phyloP scores from a whole-genome alignment of 2,797 vertebrate genomes.

The Crocidura indochinensis region DNA sequence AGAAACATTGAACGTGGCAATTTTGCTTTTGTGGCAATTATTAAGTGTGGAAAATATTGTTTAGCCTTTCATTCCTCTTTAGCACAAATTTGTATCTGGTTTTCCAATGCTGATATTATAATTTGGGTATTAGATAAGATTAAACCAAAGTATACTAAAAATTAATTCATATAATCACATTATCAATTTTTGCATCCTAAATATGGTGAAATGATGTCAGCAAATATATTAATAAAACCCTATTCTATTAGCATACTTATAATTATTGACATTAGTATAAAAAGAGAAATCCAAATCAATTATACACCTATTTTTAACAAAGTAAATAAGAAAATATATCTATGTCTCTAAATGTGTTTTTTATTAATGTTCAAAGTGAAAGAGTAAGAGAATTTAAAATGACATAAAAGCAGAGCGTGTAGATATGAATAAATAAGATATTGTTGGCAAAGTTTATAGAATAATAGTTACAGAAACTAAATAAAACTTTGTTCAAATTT shows the following conservation, averaged over 20 bases:
- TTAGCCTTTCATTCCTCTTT: conserved; percentile 43
- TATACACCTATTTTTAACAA: background rate
- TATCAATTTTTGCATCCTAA: background rate
- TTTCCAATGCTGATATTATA: conserved; percentile 49
- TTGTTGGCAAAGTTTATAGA: background rate
- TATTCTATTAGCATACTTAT: background rate
- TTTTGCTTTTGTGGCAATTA: conserved; percentile 63
- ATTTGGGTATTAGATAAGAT: conserved; percentile 12
- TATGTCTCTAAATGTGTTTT: background rate
- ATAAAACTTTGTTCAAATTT: too few species aligned
- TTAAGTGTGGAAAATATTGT: conserved; percentile 59
- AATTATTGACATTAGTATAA: background rate
- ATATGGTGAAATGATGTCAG: conserved; percentile 13
- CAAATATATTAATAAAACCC: background rate
- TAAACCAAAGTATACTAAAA: background rate
- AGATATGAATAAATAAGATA: background rate
- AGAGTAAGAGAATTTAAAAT: too few species aligned
- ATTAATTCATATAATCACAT: background rate
- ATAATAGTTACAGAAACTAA: too few species aligned
- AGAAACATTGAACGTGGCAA: conserved; percentile 73
- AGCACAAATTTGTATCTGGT: conserved; percentile 51
- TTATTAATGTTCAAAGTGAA: background rate
- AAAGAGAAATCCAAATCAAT: background rate
- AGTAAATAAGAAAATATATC: background rate
- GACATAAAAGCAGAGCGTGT: too few species aligned